A percentile compares a stretch with the other conserved stretches of the same genome.
Conservation (phyloP, 2,888 invertebrate species). For the Chrysomela aeneicollis region DNA sequence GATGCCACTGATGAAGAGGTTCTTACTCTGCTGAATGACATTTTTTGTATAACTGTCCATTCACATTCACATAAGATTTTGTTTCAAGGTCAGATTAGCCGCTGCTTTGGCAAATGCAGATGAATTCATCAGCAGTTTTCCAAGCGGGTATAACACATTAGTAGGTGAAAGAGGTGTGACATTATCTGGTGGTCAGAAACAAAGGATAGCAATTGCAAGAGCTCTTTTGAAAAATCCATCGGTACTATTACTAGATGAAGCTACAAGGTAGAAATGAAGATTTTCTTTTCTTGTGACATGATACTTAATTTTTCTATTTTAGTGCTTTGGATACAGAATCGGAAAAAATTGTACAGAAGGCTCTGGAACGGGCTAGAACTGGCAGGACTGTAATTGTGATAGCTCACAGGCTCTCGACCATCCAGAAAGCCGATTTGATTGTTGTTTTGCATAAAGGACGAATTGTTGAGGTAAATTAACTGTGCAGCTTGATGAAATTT, state of each 20-base stretch:
- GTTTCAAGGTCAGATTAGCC: slow-evolving; percentile 74
- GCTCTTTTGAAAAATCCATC: slow-evolving; percentile 92
- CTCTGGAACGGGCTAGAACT: slow-evolving; percentile 82
- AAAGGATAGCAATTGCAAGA: slow-evolving; percentile 93
- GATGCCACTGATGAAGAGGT: slow-evolving; percentile 76
- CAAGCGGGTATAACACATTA: slow-evolving; percentile 82
- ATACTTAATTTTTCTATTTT: slow-evolving; percentile 39
- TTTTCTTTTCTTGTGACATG: slow-evolving; percentile 3
- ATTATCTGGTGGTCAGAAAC: slow-evolving; percentile 95
- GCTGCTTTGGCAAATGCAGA: slow-evolving; percentile 91
- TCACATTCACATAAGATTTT: neutral
- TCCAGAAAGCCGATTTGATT: slow-evolving; percentile 90
- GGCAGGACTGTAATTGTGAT: slow-evolving; percentile 94
- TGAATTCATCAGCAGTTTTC: slow-evolving; percentile 85
- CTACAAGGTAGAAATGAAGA: slow-evolving; percentile 75
- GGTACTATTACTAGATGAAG: slow-evolving; percentile 90
- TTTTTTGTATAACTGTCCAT: neutral
- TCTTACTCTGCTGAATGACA: no score
- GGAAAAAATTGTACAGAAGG: slow-evolving; percentile 88
- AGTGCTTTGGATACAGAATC: slow-evolving; percentile 94
- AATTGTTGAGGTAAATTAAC: slow-evolving; percentile 77
- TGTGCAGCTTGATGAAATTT: no score
- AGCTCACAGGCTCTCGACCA: slow-evolving; percentile 92
- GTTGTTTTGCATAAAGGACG: slow-evolving; percentile 87
- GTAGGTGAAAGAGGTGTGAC: slow-evolving; percentile 91